Evolutionary conservation across 1,140 invertebrate genomes (phyloP).

Genomic region (Chrysoperla carnea): DNA sequence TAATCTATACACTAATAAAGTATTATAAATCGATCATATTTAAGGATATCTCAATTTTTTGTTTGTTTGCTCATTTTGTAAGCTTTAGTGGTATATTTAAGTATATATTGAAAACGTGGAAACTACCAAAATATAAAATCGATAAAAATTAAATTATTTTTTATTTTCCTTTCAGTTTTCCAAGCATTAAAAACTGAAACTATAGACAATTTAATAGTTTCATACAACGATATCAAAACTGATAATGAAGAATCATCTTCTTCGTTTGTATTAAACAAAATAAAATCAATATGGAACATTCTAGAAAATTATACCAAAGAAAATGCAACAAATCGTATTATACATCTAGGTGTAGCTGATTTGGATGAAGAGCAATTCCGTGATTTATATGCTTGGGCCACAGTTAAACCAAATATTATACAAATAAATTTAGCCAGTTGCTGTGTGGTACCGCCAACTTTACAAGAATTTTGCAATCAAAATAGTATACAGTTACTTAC

Average conservation of each 20-base stretch:
- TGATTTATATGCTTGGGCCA: conserved; percentile 57
- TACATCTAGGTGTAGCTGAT: conserved; percentile 73
- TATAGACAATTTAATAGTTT: conserved; percentile 59
- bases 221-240: conserved; percentile 38
- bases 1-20: no score
- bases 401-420: conserved; percentile 75
- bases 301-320: conserved; percentile 44
- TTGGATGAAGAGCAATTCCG: conserved; percentile 65
- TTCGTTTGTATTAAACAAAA: conserved; percentile 27
- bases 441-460: conserved; percentile 82
- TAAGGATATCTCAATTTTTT: no score
- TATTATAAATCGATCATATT: no score
- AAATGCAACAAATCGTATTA: conserved; percentile 35
- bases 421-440: conserved; percentile 92
- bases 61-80: no score
- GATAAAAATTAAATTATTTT: background rate
- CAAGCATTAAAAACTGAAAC: conserved; percentile 37
- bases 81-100: no score
- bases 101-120: no score
- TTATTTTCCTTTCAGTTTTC: conserved; percentile 36
- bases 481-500: conserved; percentile 87
- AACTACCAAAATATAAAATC: no score
- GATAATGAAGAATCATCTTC: conserved; percentile 17
- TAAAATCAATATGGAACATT: conserved; percentile 53
- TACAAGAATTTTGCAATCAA: conserved; percentile 77